Conservation (phyloP, 2,797 vertebrate genomes). For the Manis crassicaudata region DNA sequence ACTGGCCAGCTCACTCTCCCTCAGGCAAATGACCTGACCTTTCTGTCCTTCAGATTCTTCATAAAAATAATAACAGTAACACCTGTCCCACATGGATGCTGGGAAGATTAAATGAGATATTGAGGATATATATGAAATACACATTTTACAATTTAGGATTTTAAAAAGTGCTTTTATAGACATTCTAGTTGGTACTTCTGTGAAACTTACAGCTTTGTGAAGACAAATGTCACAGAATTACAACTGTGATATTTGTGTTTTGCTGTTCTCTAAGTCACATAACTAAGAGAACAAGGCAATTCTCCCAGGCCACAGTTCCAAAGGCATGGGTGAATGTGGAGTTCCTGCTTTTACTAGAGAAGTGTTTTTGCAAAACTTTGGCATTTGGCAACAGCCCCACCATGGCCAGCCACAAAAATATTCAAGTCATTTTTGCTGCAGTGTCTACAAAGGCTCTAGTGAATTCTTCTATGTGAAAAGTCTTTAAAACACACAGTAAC, state of each 20-base stretch:
- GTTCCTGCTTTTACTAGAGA: background rate
- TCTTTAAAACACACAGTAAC: background rate
- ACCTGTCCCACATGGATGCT: background rate
- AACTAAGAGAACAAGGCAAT: background rate
- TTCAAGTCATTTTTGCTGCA: background rate
- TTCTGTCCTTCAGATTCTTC: background rate
- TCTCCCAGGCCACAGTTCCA: background rate
- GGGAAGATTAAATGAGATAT: conserved; percentile 1
- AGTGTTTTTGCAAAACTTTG: background rate
- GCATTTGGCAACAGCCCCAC: background rate
- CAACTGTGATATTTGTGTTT: background rate
- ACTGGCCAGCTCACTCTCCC: background rate
- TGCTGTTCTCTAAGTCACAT: background rate
- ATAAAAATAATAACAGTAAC: background rate
- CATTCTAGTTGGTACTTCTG: background rate
- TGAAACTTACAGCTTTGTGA: background rate
- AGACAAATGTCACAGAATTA: background rate
- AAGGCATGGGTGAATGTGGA: background rate
- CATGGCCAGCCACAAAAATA: background rate
- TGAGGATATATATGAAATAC: background rate
- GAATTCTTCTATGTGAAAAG: background rate
- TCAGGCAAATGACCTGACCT: background rate
- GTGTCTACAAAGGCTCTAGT: background rate
- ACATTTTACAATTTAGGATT: background rate
- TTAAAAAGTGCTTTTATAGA: background rate